Evolutionary conservation across 2,113 vertebrate species (phyloP).

Genomic region (Triplophysa dalaica): DNA sequence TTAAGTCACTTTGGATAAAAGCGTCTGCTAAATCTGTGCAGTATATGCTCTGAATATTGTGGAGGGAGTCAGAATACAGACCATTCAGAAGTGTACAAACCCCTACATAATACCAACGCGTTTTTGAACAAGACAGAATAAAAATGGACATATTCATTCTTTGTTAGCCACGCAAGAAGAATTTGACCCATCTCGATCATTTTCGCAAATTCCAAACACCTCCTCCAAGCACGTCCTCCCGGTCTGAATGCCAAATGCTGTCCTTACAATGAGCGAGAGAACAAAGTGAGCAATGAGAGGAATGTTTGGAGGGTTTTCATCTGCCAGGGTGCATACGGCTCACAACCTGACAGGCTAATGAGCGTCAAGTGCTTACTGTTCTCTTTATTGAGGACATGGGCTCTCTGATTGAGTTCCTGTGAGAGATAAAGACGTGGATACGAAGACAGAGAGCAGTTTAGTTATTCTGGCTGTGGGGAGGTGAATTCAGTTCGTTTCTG

Average conservation of each 20-base stretch:
- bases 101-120: neutral
- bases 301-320: conserved; percentile 34
- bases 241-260: neutral
- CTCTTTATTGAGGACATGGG: conserved; percentile 42
- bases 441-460: conserved; percentile 29
- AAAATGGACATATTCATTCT: conserved; percentile 2
- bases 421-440: neutral
- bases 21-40: too few relatives aligned
- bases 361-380: conserved; percentile 41
- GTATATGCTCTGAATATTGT: too few relatives aligned
- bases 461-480: conserved; percentile 37
- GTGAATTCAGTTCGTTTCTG: conserved; percentile 9
- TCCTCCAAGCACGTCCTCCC: neutral
- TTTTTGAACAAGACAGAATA: neutral
- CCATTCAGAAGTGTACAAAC: neutral
- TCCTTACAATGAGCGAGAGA: conserved; percentile 21
- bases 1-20: too few relatives aligned
- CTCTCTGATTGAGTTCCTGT: conserved; percentile 44
- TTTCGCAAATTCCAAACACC: conserved; percentile 22
- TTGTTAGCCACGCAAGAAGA: conserved; percentile 12
- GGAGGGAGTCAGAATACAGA: neutral
- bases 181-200: conserved; percentile 31
- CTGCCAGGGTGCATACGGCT: neutral
- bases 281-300: conserved; percentile 23
- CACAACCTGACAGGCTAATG: conserved; percentile 39